Conservation (phyloP, 2,888 invertebrate species). For the Protophormia terraenovae region DNA sequence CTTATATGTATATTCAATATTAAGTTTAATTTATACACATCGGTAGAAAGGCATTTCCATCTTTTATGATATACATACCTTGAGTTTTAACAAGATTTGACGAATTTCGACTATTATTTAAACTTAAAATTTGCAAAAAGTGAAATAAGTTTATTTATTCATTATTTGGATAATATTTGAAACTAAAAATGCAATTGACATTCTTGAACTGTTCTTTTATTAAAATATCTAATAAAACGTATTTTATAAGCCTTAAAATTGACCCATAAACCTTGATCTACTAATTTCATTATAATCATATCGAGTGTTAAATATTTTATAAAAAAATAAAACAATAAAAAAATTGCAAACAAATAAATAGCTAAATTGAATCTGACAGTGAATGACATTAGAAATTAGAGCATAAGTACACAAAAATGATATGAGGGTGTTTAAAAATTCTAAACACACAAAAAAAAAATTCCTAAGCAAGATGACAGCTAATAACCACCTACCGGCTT, state of each 20-base stretch:
- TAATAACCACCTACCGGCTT: slow-evolving; percentile 13
- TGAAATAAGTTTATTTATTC: too few species aligned
- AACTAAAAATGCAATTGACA: too few species aligned
- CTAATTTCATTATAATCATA: background rate
- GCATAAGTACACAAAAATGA: slow-evolving; percentile 13
- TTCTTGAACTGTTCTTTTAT: too few species aligned
- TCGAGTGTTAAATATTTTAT: background rate
- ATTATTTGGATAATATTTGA: too few species aligned
- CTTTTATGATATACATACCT: too few species aligned
- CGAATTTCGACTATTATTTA: too few species aligned
- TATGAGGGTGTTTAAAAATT: slow-evolving; percentile 64
- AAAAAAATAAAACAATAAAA: background rate
- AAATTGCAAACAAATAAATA: background rate
- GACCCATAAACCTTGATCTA: slow-evolving; percentile 30
- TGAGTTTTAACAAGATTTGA: too few species aligned
- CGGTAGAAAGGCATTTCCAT: too few species aligned
- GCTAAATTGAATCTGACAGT: slow-evolving; percentile 22
- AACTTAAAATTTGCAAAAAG: too few species aligned
- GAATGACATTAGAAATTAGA: slow-evolving; percentile 54
- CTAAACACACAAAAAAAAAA: slow-evolving; percentile 55
- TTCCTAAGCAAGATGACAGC: slow-evolving; percentile 41
- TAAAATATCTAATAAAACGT: background rate
- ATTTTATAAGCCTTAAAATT: background rate
- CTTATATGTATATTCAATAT: too few species aligned
- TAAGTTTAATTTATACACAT: too few species aligned